A percentile compares a stretch with the other conserved stretches of the same genome.
Evolutionary conservation across 2,113 vertebrate genomes (phyloP).

Genomic region (Entelurus aequoreus): DNA sequence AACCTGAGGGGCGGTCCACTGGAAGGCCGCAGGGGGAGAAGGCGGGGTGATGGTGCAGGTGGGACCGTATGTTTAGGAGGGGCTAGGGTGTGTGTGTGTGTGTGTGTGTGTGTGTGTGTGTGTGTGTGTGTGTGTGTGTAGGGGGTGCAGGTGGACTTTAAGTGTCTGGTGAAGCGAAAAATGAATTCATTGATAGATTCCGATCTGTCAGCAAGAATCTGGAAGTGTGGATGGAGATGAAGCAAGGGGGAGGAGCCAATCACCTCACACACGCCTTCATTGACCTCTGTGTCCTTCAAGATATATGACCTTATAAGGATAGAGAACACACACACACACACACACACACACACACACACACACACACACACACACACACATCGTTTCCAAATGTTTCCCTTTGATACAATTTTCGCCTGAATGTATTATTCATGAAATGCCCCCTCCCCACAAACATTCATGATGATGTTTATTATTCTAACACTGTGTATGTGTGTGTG

Average conservation of each 20-base stretch:
- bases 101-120: constrained; percentile 1
- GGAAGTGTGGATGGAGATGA: constrained; percentile 55
- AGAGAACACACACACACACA: constrained; percentile 6
- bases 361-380: background rate
- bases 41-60: constrained; percentile 22
- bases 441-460: constrained; percentile 7
- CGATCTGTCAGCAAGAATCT: constrained; percentile 40
- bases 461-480: background rate
- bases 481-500: constrained; percentile 2
- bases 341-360: background rate
- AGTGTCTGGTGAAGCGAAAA: constrained; percentile 44
- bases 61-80: constrained; percentile 21
- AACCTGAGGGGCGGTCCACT: constrained; percentile 37
- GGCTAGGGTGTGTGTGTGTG: background rate
- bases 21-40: constrained; percentile 15
- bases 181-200: constrained; percentile 65
- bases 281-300: no score
- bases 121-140: background rate
- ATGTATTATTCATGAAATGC: constrained; percentile 55
- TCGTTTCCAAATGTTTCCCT: no score
- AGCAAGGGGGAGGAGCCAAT: background rate
- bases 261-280: background rate
- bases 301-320: background rate
- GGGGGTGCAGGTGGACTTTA: constrained; percentile 29
- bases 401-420: constrained; percentile 50